Percentiles rank a stretch among this genome's conserved stretches.
phyloP scores from a whole-genome alignment of 2,888 invertebrate species.

The Cotesia congregata region DNA sequence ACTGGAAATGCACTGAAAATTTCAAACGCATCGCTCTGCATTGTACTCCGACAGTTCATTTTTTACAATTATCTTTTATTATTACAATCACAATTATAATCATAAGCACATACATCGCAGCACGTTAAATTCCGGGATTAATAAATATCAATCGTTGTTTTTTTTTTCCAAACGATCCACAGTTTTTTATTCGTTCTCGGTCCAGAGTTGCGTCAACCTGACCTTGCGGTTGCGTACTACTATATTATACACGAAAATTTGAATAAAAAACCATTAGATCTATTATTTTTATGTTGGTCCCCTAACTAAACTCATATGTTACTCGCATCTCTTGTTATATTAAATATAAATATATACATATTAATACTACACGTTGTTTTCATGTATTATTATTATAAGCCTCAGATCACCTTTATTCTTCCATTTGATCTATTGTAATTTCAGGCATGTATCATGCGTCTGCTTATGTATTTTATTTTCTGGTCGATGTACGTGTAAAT shows the following conservation, averaged over 20 bases:
- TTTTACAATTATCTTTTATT: conserved; percentile 3
- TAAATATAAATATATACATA: too few species aligned
- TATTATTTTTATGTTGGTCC: not conserved
- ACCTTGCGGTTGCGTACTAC: not conserved
- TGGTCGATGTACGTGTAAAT: conserved; percentile 16
- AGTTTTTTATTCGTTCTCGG: not conserved
- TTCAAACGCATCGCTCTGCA: not conserved
- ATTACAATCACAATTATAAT: not conserved
- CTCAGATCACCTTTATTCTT: not conserved
- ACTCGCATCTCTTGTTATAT: too few species aligned
- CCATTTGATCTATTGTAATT: not conserved
- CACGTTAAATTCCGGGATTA: not conserved
- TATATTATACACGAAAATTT: not conserved
- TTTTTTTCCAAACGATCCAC: not conserved
- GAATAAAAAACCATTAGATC: not conserved
- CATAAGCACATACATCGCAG: too few species aligned
- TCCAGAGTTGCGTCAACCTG: not conserved
- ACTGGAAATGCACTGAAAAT: conserved; percentile 25
- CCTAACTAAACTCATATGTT: not conserved
- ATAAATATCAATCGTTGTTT: not conserved
- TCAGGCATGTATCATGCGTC: not conserved
- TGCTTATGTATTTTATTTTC: not conserved
- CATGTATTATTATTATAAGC: not conserved
- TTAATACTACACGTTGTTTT: not conserved
- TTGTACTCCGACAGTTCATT: not conserved